phyloP scores from a whole-genome alignment of 2,888 invertebrate genomes.

The Rhaphigaster nebulosa region DNA sequence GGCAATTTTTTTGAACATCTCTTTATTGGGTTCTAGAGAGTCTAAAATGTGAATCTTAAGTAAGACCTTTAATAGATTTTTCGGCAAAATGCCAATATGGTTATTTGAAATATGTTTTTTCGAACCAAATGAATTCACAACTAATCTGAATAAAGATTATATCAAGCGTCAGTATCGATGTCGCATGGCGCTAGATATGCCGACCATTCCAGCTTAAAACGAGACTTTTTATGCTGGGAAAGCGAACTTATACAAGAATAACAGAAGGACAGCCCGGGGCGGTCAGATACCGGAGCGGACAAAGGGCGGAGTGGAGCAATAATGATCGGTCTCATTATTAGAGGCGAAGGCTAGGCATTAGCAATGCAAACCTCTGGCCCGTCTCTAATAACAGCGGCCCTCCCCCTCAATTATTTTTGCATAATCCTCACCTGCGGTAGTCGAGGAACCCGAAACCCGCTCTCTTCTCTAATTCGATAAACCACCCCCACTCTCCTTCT shows the following conservation, averaged over 20 bases:
- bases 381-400: slow-evolving; percentile 3
- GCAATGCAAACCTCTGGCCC: slow-evolving; percentile 46
- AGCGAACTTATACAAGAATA: not conserved
- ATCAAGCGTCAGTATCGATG: not conserved
- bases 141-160: not conserved
- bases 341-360: slow-evolving; percentile 23
- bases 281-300: not conserved
- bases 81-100: not conserved
- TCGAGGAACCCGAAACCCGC: slow-evolving; percentile 15
- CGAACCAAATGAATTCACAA: not conserved
- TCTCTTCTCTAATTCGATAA: slow-evolving; percentile 38
- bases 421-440: slow-evolving; percentile 38
- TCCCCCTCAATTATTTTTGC: slow-evolving; percentile 39
- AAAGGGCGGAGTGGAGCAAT: slow-evolving; percentile 17
- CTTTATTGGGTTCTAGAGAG: too few relatives aligned
- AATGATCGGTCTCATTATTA: slow-evolving; percentile 50
- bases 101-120: not conserved
- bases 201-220: not conserved
- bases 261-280: not conserved
- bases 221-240: not conserved
- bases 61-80: too few relatives aligned
- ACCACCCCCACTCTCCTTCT: not conserved
- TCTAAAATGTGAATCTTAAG: too few relatives aligned
- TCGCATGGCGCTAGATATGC: not conserved
- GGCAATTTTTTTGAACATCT: too few relatives aligned